Evolutionary conservation across 2,113 vertebrate species (phyloP), one percentile per base, ranked within the genome.

Genomic region (Amazona vittata): DNA sequence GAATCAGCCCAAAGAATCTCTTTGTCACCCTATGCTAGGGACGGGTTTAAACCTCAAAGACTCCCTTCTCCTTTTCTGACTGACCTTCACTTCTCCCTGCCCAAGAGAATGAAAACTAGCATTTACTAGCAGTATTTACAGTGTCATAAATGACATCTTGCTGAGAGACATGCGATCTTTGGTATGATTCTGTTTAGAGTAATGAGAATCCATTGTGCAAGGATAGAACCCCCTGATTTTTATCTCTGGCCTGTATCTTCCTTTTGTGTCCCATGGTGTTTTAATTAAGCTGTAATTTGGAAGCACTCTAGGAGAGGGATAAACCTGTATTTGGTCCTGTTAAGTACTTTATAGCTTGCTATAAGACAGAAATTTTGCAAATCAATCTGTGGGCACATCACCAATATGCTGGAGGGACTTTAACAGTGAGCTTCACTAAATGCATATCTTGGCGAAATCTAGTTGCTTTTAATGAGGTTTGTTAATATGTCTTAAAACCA

Each of bases 231-330:
- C 41, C 35, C 55, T 71, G 73, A 83, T 92, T 92, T 74, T 93
- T 80, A 73, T 86, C 82, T 75, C 47, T 8, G 78, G 83, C 15
- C 76, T 29, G 81, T 86, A 64, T 55, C 79, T 75, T 94, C 85
- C 63, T 46, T 95, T 91, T 86, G 75, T 74, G 87, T 63, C 59
- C 29, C 68, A 11, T 10, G n/a, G 69, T 1, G 3, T 81, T 80
- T 94, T 94, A 92, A 97, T 95, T 89, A 84, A 89, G 91, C 57
- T 55, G 86, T 59, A 96, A 75, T 91, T 94, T 94, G 73, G 55
- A 92, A 57, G 52, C 55, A 73, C 47, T 82, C 65, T 71, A 25
- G 70, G 71, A 63, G 62, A 64, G 50, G 63, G 63, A 29, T 88
- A 28, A 65, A 43, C 83, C 62, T 83, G 37, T 6, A 71, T 94